Base-by-base conservation (phyloP, 2,888 invertebrate genomes). In the Eilema sororculum region DNA sequence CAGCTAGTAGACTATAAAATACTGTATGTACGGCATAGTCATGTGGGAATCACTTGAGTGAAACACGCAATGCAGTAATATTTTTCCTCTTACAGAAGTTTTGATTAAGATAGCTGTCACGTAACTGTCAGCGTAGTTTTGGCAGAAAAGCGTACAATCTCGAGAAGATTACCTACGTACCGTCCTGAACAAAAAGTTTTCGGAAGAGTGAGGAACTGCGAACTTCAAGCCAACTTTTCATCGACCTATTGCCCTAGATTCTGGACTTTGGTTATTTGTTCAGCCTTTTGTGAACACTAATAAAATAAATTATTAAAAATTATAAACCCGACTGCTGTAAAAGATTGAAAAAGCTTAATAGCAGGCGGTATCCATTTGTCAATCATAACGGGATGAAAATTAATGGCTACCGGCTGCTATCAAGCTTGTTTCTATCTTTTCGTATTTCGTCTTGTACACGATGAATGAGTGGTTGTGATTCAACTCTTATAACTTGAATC, bases 51-150 rank as follows among this genome's bases (percentile, higher is more conserved):
- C n/a, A 52, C 52, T 52, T 52, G n/a, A n/a, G 52, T 52, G 20
- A n/a, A 52, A n/a, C 52, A 52, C 52, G 52, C n/a, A 52, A 52
- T n/a, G 52, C n/a, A 52, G 52, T n/a, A 52, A 52, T 52, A 52
- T 8, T 52, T 20, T 52, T n/a, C 52, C 52, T 52, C 52, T n/a
- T 52, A n/a, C n/a, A n/a, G 52, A 52, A 52, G 52, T n/a, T 52
- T 52, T 52, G 52, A 52, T 52, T 52, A 52, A 52, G 20, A 52
- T 52, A 52, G 9, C 52, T n/a, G 52, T 52, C n/a, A n/a, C 9
- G 52, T 52, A n/a, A 52, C 52, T 52, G 52, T n/a, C n/a, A n/a
- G 20, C n/a, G 20, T 20, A 46, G 16, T 52, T n/a, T n/a, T n/a
- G 9, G 52, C 52, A 52, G 52, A 20, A n/a, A 52, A 52, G 52